A percentile compares a stretch with the other conserved stretches of the same genome.
These are phyloP conservation scores for Allygus modestus DNA, from an alignment of 2,888 invertebrate species.

Conservation along the genomic window DNA sequence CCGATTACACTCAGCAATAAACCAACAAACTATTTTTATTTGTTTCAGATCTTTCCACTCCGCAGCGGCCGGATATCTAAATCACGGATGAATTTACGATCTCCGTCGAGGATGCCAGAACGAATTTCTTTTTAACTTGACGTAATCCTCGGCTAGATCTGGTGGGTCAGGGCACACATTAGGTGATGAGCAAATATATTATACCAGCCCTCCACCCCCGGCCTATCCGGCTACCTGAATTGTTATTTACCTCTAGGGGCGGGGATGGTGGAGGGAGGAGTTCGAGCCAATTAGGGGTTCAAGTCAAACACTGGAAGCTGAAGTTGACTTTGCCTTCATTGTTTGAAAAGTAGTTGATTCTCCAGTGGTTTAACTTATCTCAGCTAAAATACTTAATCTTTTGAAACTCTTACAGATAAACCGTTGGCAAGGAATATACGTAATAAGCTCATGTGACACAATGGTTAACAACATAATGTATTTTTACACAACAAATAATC, in stretches of 20 bases:
- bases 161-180: constrained; percentile 13
- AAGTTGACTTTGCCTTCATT: constrained; percentile 35
- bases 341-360: constrained; percentile 34
- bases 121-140: constrained; percentile 61
- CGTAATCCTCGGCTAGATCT: constrained; percentile 51
- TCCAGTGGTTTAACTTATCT: neutral
- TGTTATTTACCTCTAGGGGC: constrained; percentile 42
- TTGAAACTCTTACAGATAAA: neutral
- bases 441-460: no score
- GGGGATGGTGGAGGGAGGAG: no score
- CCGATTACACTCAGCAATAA: constrained; percentile 4
- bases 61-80: constrained; percentile 31
- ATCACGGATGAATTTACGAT: constrained; percentile 37
- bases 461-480: no score
- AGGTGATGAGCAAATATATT: constrained; percentile 56
- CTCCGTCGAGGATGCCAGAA: neutral
- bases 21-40: constrained; percentile 25
- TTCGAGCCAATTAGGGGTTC: constrained; percentile 12
- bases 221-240: constrained; percentile 41
- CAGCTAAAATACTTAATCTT: neutral
- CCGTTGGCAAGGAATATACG: no score
- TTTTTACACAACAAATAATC: no score
- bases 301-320: constrained; percentile 34
- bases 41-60: constrained; percentile 37
- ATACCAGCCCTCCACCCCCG: constrained; percentile 36